Evolutionary conservation across 2,113 vertebrate genomes (phyloP).

Genomic region (Dendrocopos noguchii): DNA sequence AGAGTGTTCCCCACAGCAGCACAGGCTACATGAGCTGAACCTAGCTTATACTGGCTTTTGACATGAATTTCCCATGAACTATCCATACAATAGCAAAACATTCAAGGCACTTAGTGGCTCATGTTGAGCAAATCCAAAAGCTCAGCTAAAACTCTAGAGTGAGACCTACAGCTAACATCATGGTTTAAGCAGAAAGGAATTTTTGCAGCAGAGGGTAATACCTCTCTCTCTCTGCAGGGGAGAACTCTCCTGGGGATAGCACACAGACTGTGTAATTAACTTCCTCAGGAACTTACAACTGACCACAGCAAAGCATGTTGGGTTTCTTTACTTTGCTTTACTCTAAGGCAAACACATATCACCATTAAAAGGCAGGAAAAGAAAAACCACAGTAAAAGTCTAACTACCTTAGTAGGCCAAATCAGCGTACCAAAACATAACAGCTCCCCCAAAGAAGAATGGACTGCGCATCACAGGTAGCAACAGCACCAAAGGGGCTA

Average conservation of each 20-base stretch:
- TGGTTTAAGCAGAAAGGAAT: not conserved
- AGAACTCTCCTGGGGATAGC: not conserved
- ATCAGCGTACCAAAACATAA: not conserved
- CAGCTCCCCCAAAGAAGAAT: not conserved
- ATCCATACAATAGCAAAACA: not conserved
- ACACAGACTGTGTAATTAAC: not conserved
- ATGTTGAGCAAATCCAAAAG: not conserved
- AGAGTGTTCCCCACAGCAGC: not conserved
- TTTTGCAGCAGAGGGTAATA: not conserved
- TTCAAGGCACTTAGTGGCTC: not conserved
- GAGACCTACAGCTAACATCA: not conserved
- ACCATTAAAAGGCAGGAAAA: conserved; percentile 11
- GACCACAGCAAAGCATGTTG: not conserved
- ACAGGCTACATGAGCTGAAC: not conserved
- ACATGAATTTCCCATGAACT: not conserved
- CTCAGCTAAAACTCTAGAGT: not conserved
- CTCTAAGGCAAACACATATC: not conserved
- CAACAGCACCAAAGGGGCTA: not conserved
- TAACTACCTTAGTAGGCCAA: not conserved
- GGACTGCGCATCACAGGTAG: not conserved
- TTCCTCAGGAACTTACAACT: not conserved
- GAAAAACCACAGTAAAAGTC: not conserved
- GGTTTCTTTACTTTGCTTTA: not conserved
- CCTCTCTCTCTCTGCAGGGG: not conserved
- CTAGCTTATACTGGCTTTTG: not conserved